Base-by-base conservation (phyloP, 2,113 vertebrate genomes). In the Anarrhichthys ocellatus region DNA sequence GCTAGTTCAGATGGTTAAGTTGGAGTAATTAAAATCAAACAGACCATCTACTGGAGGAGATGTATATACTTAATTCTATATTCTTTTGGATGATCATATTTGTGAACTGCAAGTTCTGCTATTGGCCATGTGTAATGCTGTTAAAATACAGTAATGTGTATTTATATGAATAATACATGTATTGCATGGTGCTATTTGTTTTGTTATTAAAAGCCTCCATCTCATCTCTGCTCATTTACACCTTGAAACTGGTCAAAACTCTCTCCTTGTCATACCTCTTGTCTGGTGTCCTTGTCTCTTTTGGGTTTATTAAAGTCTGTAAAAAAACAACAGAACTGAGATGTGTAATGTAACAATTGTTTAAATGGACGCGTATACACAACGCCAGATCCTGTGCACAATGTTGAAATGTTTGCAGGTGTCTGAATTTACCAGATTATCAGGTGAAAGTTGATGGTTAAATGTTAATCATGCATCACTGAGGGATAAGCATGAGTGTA, bases 11-110 rank as follows among this genome's bases (percentile, higher is more conserved):
- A 77, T 1, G 2, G 63, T 69, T 78, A 59, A 78, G 54, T 83
- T 66, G 36, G 59, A 75, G 42, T 88, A 87, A 93, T 88, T 91
- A 54, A 85, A 92, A 81, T 81, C 58, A 91, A 83, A 89, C 67
- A 90, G 69, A 84, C 46, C 67, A 54, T 81, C 67, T 61, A 64
- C 42, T 80, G 42, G 62, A 74, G 29, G 65, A 85, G 32, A 87
- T 73, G 34, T 65, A 8, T 71, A 6, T 40, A 32, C 67, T 71
- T 44, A 80, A 69, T 87, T 87, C 81, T 79, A 71, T 79, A 81
- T 61, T 88, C 73, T 46, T 56, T 77, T 10, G 46, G 56, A 66
- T 63, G 67, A 82, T 77, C 80, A 74, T 72, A 42, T 85, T 87
- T 86, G 76, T 59, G 62, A 72, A 72, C 20, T 61, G 18, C 48